A percentile compares a stretch with the other conserved stretches of the same genome.
phyloP scores from a whole-genome alignment of 2,888 invertebrate species.

The Protula sp. region DNA sequence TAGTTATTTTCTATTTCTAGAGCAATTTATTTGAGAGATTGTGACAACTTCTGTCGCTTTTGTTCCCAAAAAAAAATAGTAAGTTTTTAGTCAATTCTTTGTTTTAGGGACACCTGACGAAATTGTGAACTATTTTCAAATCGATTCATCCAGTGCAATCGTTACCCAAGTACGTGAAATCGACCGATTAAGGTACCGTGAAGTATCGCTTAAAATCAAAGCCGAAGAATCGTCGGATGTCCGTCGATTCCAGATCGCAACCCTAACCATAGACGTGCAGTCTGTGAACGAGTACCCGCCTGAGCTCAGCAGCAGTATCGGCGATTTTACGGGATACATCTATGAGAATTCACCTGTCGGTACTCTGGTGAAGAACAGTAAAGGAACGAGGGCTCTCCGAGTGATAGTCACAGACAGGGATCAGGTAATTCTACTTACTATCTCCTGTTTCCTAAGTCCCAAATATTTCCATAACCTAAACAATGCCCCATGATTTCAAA shows the following conservation, averaged over 20 bases:
- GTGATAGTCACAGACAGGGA: conserved; percentile 34
- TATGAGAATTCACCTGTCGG: conserved; percentile 31
- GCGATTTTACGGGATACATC: conserved; percentile 29
- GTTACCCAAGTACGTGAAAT: conserved; percentile 15
- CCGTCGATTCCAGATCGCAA: conserved; percentile 23
- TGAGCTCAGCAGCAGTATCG: conserved; percentile 20
- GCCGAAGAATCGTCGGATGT: background rate
- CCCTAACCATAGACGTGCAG: conserved; percentile 26
- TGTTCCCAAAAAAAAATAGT: too few species aligned
- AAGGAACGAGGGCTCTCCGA: conserved; percentile 20
- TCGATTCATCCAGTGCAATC: conserved; percentile 11
- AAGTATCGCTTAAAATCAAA: conserved; percentile 10
- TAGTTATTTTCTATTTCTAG: too few species aligned
- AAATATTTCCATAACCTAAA: too few species aligned
- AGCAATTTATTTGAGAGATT: too few species aligned
- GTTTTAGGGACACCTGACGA: conserved; percentile 8
- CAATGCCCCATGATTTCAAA: too few species aligned
- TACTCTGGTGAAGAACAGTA: conserved; percentile 22
- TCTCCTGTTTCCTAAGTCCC: too few species aligned
- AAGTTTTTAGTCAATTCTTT: too few species aligned
- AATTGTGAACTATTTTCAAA: conserved; percentile 12
- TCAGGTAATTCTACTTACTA: too few species aligned
- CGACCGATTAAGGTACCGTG: conserved; percentile 4
- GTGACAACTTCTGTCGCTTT: too few species aligned
- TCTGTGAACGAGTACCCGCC: conserved; percentile 32